These are phyloP conservation scores for Lasioglossum leucozonium DNA, from an alignment of 2,888 invertebrate genomes.

Conservation along the genomic window DNA sequence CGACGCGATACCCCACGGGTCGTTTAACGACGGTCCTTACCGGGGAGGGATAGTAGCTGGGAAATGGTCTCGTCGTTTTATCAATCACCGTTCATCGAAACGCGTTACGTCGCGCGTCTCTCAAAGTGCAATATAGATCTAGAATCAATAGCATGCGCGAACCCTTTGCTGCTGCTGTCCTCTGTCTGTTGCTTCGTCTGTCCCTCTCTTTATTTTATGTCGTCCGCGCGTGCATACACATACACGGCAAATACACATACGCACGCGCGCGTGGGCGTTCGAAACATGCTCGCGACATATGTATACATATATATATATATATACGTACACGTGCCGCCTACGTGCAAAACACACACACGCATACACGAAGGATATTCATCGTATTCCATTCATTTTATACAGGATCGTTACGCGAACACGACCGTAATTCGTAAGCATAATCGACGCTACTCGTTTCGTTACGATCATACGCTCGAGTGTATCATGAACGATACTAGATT, in stretches of 20 bases:
- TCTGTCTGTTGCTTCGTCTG: not conserved
- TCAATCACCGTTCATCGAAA: not conserved
- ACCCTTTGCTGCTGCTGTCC: slow-evolving; percentile 1
- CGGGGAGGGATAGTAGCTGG: slow-evolving; percentile 63
- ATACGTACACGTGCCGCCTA: not conserved
- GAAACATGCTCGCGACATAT: not conserved
- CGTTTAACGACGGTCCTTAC: slow-evolving; percentile 30
- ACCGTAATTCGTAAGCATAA: not conserved
- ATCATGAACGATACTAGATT: not conserved
- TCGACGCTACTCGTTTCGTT: not conserved
- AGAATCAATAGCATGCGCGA: not conserved
- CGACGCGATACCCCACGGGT: not conserved
- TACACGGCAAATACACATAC: too few species aligned
- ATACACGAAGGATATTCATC: not conserved
- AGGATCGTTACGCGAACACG: not conserved
- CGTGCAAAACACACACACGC: not conserved
- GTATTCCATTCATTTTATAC: not conserved
- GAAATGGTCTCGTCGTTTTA: slow-evolving; percentile 11
- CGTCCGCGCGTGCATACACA: not conserved
- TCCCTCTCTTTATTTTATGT: not conserved
- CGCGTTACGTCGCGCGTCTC: not conserved
- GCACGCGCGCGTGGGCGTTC: not conserved
- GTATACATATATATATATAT: not conserved
- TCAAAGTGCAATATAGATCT: slow-evolving; percentile 64
- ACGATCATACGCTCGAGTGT: not conserved